Evolutionary conservation across 2,888 invertebrate genomes (phyloP).

Genomic region (Sinotaia quadrata): DNA sequence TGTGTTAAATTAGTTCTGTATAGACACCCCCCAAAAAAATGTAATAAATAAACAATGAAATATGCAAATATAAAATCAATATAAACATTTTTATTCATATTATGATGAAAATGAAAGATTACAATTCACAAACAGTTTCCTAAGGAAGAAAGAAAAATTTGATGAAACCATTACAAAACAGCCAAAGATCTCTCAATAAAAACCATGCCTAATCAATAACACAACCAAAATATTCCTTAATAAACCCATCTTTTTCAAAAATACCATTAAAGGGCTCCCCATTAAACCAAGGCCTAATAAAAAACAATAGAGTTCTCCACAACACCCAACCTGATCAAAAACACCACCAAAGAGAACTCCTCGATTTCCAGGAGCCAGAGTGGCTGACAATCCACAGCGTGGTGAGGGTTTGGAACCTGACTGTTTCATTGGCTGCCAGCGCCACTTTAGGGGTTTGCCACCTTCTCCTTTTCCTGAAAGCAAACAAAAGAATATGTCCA

Average conservation of each 20-base stretch:
- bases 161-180: no score
- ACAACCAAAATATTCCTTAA: neutral
- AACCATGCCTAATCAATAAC: neutral
- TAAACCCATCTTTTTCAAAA: neutral
- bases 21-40: no score
- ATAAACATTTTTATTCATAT: no score
- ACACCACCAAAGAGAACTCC: constrained; percentile 92
- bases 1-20: no score
- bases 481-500: no score
- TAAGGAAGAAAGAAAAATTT: no score
- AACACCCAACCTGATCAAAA: constrained; percentile 77
- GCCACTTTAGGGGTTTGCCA: constrained; percentile 77
- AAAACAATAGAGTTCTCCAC: no score
- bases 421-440: constrained; percentile 81
- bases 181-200: neutral
- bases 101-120: no score
- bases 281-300: neutral
- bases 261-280: no score
- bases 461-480: constrained; percentile 36
- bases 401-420: constrained; percentile 79
- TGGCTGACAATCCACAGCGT: constrained; percentile 80
- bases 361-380: constrained; percentile 78
- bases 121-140: no score
- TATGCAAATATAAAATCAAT: no score
- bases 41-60: no score